These are phyloP conservation scores for Myiotriccus ornatus DNA, from an alignment of 2,797 vertebrate species.

Conservation along the genomic window DNA sequence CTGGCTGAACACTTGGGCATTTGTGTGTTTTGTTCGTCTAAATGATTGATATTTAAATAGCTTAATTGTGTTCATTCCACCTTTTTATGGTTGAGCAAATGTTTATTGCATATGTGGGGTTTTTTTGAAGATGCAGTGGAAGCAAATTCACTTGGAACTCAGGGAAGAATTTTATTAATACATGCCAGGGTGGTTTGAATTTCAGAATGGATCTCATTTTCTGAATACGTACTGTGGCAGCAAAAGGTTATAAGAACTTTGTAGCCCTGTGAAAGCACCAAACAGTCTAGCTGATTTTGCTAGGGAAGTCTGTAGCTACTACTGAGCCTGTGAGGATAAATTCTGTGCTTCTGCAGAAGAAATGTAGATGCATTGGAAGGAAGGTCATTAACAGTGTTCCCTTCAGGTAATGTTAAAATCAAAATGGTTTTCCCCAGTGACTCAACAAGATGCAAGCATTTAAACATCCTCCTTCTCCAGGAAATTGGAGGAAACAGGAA, in stretches of 20 bases:
- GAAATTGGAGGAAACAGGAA: not conserved
- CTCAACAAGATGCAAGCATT: not conserved
- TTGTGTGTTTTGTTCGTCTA: conserved; percentile 44
- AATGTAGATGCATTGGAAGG: not conserved
- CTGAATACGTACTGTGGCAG: not conserved
- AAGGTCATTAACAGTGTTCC: not conserved
- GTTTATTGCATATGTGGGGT: not conserved
- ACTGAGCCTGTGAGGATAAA: not conserved
- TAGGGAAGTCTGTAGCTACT: not conserved
- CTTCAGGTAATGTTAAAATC: not conserved
- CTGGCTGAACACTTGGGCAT: conserved; percentile 17
- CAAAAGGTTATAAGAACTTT: not conserved
- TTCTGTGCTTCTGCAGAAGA: not conserved
- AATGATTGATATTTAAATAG: conserved; percentile 60
- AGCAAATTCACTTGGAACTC: not conserved
- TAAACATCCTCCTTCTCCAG: not conserved
- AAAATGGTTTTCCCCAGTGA: not conserved
- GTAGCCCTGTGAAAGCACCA: not conserved
- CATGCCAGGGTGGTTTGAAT: not conserved
- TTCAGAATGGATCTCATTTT: not conserved
- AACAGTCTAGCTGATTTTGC: not conserved
- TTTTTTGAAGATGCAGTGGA: not conserved
- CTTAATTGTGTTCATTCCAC: conserved; percentile 42
- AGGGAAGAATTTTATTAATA: not conserved
- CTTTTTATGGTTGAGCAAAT: conserved; percentile 8